phyloP scores from a whole-genome alignment of 2,888 invertebrate species.

The Troides helena region DNA sequence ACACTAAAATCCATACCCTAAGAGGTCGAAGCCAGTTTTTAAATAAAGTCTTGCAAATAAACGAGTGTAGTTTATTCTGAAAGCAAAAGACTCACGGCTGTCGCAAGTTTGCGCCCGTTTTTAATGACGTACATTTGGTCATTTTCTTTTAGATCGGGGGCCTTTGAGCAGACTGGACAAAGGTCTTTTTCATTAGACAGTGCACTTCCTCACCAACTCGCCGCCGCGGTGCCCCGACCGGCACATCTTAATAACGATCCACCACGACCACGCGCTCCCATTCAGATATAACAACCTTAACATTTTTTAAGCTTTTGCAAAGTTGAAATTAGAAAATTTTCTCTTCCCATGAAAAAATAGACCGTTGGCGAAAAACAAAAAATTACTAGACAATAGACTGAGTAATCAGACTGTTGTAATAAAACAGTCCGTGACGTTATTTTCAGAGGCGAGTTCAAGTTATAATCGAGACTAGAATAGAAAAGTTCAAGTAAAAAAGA shows the following conservation, averaged over 20 bases:
- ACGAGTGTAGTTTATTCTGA: slow-evolving; percentile 2
- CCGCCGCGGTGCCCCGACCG: slow-evolving; percentile 15
- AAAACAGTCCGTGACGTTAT: too few relatives aligned
- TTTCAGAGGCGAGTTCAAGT: too few relatives aligned
- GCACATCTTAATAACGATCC: slow-evolving; percentile 27
- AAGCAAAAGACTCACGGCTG: slow-evolving; percentile 12
- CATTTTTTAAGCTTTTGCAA: slow-evolving; percentile 19
- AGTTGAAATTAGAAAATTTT: slow-evolving; percentile 23
- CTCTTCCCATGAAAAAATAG: slow-evolving; percentile 5
- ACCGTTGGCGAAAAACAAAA: too few relatives aligned
- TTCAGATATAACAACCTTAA: slow-evolving; percentile 19
- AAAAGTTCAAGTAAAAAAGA: too few relatives aligned
- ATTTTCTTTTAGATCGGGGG: slow-evolving; percentile 18
- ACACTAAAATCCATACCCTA: background rate
- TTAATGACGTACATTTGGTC: slow-evolving; percentile 26
- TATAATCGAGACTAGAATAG: too few relatives aligned
- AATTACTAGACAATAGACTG: too few relatives aligned
- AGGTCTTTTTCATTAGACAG: slow-evolving; percentile 26
- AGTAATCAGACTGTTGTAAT: too few relatives aligned
- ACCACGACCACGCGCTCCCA: slow-evolving; percentile 1
- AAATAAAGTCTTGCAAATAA: background rate
- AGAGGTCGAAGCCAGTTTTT: background rate
- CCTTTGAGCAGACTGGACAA: slow-evolving; percentile 23
- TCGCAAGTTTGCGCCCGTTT: slow-evolving; percentile 8
- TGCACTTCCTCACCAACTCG: background rate